These are phyloP conservation scores for Selene dorsalis DNA, from an alignment of 2,797 vertebrate genomes.

Conservation along the genomic window DNA sequence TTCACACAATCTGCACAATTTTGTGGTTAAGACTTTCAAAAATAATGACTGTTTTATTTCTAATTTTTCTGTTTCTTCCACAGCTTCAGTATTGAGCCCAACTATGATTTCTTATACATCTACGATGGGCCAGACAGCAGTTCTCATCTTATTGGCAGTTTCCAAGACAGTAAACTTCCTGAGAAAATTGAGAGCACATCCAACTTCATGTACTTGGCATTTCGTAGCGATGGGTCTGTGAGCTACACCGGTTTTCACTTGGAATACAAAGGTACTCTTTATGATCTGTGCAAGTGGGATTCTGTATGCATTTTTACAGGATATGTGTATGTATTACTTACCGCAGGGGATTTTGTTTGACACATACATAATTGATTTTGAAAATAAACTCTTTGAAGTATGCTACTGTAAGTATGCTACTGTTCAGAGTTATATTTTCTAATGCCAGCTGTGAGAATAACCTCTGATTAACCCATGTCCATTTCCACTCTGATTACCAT, in stretches of 20 bases:
- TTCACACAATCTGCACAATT: constrained; percentile 55
- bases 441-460: constrained; percentile 28
- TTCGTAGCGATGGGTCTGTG: constrained; percentile 97
- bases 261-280: constrained; percentile 94
- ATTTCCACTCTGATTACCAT: constrained; percentile 32
- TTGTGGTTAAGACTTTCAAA: constrained; percentile 51
- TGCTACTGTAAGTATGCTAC: constrained; percentile 28
- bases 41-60: constrained; percentile 57
- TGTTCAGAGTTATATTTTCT: constrained; percentile 17
- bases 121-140: constrained; percentile 94
- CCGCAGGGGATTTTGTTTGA: constrained; percentile 39
- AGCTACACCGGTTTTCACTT: constrained; percentile 98
- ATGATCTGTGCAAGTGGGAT: constrained; percentile 11
- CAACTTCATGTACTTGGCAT: constrained; percentile 96
- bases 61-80: constrained; percentile 58
- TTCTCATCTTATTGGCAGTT: constrained; percentile 93
- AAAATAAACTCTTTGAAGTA: constrained; percentile 44
- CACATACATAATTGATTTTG: constrained; percentile 15
- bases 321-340: constrained; percentile 35
- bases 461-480: constrained; percentile 15
- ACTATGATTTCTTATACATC: constrained; percentile 98
- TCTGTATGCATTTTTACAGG: constrained; percentile 29
- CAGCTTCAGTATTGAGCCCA: constrained; percentile 98
- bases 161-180: constrained; percentile 97
- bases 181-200: constrained; percentile 97